Conservation (phyloP, 2,888 invertebrate genomes). For the Bellardia bayeri region DNA sequence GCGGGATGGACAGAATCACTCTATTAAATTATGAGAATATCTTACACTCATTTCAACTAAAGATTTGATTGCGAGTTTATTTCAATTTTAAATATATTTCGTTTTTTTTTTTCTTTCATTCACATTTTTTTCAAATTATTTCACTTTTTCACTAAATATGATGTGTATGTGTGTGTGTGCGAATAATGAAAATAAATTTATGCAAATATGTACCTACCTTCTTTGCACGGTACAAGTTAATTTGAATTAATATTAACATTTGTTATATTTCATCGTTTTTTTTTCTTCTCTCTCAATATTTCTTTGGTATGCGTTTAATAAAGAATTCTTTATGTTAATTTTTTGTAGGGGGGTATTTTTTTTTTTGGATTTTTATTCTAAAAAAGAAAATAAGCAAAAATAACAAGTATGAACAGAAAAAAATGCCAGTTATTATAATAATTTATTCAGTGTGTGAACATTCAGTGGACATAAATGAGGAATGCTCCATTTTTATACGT, state of each 20-base stretch:
- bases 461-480: conserved; percentile 38
- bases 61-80: conserved; percentile 3
- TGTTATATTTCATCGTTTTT: conserved; percentile 19
- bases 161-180: background rate
- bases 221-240: conserved; percentile 31
- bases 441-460: conserved; percentile 38
- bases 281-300: background rate
- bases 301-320: conserved; percentile 19
- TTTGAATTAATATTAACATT: conserved; percentile 46
- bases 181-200: conserved; percentile 54
- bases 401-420: background rate
- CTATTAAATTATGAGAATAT: conserved; percentile 14
- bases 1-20: conserved; percentile 4
- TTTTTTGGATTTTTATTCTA: background rate
- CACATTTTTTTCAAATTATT: conserved; percentile 15
- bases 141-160: too few species aligned
- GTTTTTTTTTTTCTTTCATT: background rate
- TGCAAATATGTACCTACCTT: conserved; percentile 44
- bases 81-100: conserved; percentile 8
- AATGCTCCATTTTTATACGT: conserved; percentile 39
- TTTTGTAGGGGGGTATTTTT: background rate
- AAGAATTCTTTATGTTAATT: background rate
- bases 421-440: conserved; percentile 18
- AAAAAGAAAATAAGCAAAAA: conserved; percentile 15
- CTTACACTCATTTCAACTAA: conserved; percentile 6